A percentile compares a stretch with the other conserved stretches of the same genome.
These are phyloP conservation scores for Teinopalpus imperialis DNA, from an alignment of 2,888 invertebrate species.

Conservation along the genomic window DNA sequence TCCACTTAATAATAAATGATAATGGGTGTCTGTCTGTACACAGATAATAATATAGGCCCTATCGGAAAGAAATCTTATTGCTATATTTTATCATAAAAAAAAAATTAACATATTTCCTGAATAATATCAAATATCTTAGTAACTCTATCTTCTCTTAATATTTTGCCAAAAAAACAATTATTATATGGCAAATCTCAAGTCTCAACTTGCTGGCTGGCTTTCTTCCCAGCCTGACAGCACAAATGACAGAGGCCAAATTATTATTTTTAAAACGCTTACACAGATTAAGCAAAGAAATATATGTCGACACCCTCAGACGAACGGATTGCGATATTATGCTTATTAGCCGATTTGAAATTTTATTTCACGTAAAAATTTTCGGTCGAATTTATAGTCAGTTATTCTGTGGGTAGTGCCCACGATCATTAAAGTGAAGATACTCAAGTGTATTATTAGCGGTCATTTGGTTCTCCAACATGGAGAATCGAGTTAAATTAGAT, in stretches of 20 bases:
- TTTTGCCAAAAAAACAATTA: no score
- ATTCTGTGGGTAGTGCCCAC: not conserved
- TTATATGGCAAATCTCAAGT: no score
- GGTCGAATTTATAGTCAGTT: not conserved
- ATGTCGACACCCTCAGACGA: no score
- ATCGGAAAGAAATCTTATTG: no score
- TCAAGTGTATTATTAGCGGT: conserved; percentile 12
- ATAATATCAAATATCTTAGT: not conserved
- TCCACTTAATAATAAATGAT: conserved; percentile 15
- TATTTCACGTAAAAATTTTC: no score
- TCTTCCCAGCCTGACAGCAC: not conserved
- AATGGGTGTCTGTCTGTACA: not conserved
- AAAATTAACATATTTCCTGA: no score
- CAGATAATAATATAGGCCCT: conserved; percentile 3
- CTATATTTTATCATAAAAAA: no score
- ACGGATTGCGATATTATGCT: no score
- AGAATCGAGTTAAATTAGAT: conserved; percentile 14
- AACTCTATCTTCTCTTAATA: no score
- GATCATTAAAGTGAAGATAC: conserved; percentile 1
- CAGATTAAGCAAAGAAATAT: not conserved
- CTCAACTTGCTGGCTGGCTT: no score
- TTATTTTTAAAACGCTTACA: not conserved
- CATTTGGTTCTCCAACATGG: conserved; percentile 3
- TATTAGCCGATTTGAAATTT: no score
- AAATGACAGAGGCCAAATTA: conserved; percentile 12